Base-by-base conservation (phyloP, 2,888 invertebrate genomes). In the Endotricha flammealis region DNA sequence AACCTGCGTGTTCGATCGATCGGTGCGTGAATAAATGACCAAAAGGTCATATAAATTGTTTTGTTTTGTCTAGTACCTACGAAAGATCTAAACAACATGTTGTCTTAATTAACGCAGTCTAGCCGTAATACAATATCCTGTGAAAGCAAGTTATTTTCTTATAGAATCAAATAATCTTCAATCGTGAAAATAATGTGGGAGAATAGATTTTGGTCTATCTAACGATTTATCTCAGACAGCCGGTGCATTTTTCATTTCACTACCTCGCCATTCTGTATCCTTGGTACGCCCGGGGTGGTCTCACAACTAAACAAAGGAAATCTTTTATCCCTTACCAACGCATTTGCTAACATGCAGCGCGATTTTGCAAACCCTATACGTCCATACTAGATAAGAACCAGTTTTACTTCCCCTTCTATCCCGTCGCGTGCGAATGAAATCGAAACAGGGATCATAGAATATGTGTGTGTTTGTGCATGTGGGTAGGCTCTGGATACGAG, bases 381-480 rank as follows among this genome's bases (percentile, higher is more conserved):
- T 36, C 45, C 43, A 50, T 46, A 45, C 46, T 52, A 57, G 53
- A 61, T 40, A 47, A 36, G 44, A 54, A 54, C 53, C 50, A 41
- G 44, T 50, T 53, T 45, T 39, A 54, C 29, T 33, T 71, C 72
- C 55, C 61, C 29, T 46, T 68, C 60, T 30, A 30, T 49, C 55
- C 11, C 32, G 11, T 9, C 17, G 22, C 9, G 59, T 45, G 39
- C 46, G 60, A 76, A 44, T 29, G 69, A 54, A 70, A 68, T 58
- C 56, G 64, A 36, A 45, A 70, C 62, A 76, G 73, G 80, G 74
- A 80, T 77, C 63, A 72, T 74, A 74, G 74, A 64, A 50, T 56
- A 48, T 48, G 57, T 54, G 59, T 56, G 53, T 48, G 56, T 50
- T 64, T 62, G 60, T 58, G 52, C 50, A 58, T 61, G 67, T 57